phyloP scores from a whole-genome alignment of 2,888 invertebrate species.

The Pemphredon lugubris region DNA sequence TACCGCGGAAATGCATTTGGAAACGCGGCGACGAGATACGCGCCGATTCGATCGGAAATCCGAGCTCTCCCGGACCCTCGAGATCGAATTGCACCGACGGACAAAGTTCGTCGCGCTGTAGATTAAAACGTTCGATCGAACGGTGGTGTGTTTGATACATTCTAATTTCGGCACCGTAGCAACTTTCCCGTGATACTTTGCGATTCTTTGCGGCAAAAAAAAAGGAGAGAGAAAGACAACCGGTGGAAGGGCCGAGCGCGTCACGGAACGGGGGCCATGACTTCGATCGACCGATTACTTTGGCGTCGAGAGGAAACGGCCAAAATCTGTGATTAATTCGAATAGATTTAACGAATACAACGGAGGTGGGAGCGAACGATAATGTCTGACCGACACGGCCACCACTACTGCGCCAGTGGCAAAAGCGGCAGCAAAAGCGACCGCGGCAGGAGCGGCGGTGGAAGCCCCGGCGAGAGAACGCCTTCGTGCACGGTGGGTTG shows the following conservation, averaged over 20 bases:
- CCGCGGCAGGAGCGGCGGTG: background rate
- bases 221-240: too few relatives aligned
- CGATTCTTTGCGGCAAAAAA: too few relatives aligned
- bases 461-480: constrained; percentile 10
- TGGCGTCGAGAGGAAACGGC: background rate
- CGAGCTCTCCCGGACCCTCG: constrained; percentile 41
- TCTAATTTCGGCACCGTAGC: background rate
- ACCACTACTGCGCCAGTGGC: background rate
- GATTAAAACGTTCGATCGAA: constrained; percentile 40
- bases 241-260: background rate
- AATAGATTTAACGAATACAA: too few relatives aligned
- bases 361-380: background rate
- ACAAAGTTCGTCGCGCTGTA: constrained; percentile 30
- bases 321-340: background rate
- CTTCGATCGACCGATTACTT: background rate
- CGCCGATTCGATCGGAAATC: constrained; percentile 38
- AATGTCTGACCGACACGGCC: background rate
- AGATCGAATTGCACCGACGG: constrained; percentile 35
- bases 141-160: constrained; percentile 16
- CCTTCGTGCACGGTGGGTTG: constrained; percentile 39
- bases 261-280: background rate
- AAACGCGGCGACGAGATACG: constrained; percentile 32
- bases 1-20: constrained; percentile 25
- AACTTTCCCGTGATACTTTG: background rate
- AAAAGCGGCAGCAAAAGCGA: background rate